These are phyloP conservation scores for Hemibagrus wyckioides DNA, from an alignment of 2,113 vertebrate species.

Conservation along the genomic window DNA sequence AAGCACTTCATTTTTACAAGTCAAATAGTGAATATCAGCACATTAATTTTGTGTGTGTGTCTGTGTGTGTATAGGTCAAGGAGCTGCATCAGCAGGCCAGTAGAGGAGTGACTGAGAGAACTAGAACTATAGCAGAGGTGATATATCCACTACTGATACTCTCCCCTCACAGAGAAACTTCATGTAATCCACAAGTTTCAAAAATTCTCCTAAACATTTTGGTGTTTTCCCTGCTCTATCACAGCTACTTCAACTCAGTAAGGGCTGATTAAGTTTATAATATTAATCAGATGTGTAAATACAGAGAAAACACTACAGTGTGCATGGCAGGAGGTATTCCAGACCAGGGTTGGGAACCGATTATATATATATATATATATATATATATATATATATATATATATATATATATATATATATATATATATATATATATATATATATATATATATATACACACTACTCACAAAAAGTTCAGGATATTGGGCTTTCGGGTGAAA, in stretches of 20 bases:
- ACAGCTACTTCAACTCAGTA: background rate
- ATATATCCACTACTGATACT: constrained; percentile 33
- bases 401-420: too few species aligned
- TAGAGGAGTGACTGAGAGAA: constrained; percentile 86
- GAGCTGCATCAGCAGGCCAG: constrained; percentile 89
- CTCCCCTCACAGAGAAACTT: background rate
- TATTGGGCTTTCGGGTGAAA: too few species aligned
- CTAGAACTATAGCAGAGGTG: constrained; percentile 89
- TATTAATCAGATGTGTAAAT: background rate
- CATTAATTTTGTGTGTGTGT: background rate
- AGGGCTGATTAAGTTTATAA: background rate
- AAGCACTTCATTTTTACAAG: too few species aligned
- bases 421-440: too few species aligned
- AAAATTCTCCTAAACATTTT: background rate
- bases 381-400: too few species aligned
- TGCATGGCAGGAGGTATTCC: too few species aligned
- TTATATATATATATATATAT: too few species aligned
- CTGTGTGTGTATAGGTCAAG: constrained; percentile 76
- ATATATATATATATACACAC: too few species aligned
- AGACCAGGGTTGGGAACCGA: too few species aligned
- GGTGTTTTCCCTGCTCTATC: background rate
- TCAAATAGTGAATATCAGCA: too few species aligned
- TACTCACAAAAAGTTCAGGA: too few species aligned
- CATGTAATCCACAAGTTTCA: background rate
- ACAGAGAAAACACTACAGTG: background rate